Evolutionary conservation across 1,140 invertebrate species (phyloP), one percentile per base, ranked within the genome.

Genomic region (Drosophila neocordata): DNA sequence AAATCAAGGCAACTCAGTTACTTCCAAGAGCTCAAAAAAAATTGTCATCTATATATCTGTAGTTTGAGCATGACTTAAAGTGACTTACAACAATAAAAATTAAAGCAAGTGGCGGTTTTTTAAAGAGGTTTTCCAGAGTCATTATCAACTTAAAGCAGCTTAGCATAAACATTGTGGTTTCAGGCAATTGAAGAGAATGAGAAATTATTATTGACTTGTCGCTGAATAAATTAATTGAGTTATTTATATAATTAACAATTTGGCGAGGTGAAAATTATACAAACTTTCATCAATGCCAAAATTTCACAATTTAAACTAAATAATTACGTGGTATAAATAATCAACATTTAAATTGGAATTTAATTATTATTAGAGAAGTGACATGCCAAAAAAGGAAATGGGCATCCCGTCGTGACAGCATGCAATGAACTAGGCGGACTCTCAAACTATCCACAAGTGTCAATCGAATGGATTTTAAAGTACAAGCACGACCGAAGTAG

Each of bases 1-100:
- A 79, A 79, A 79, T 79, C 76, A 76, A 34, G 37, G 20, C 22
- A 13, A 34, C 27, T 48, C 41, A 48, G 41, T 48, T 34, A 31
- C 24, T 56, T 34, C n/a, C n/a, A 56, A 27, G 13, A 31, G 27
- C 27, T 31, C 4, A 31, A 31, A 31, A 31, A 31, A 31, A 6
- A 18, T 55, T 24, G 53, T 34, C 13, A 48, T 48, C 18, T 13
- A 18, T 44, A 15, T 44, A 13, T 7, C 15, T 8, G 9, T 15
- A 44, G 15, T 44, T 44, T 7, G 13, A 15, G 41, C 13, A 15
- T 18, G 34, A 35, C 34, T 35, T 35, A 12, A 35, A 35, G 34
- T 35, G 4, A 35, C 48, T 55, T 31, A 18, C 7, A 34, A 18
- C 27, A 31, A 31, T 31, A 6, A 31, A 31, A 31, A 31, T 31